Evolutionary conservation across 1,140 invertebrate species (phyloP), one percentile per base, ranked within the genome.

Genomic region (Drosophila persimilis): DNA sequence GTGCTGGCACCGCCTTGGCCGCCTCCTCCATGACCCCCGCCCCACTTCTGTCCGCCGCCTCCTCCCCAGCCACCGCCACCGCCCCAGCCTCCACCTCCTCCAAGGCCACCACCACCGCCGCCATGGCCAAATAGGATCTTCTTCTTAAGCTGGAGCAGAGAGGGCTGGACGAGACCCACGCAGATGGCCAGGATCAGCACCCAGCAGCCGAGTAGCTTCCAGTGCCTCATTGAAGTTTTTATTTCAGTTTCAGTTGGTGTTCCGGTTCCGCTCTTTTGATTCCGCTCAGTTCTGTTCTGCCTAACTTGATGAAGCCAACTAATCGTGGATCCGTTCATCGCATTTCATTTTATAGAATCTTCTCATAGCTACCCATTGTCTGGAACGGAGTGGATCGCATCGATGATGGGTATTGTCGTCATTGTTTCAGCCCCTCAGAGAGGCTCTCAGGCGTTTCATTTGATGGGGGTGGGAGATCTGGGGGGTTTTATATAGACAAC

Each of bases 81-180:
- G 9, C 62, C 35, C 5, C 72, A 55, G 1, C 73, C 71, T 0
- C 70, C 58, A 0, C 62, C 45, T 1, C 29, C 20, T 4, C 59
- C 58, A 6, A 47, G 48, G 9, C 61, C 65, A 6, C 39, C 24
- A n/a, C 55, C 50, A 1, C 65, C 65, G 2, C 74, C 62, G 2
- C 63, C 56, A 3, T 64, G 48, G 11, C 77, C 77, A 24, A 83
- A 67, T 22, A 84, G 66, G 5, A 84, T 67, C 39, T 84, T 84
- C 41, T 84, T 84, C 54, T 84, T 84, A 0, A 84, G 48, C 13
- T 44, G 72, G 8, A 80, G 43, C 57, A 84, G 35, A n/a, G 76
- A 73, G 20, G 80, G 80, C 41, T 57, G 58, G 26, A 41, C 80
- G n/a, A 85, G 47, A 9, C 56, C 56, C 35, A 85, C 43, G 31